These are phyloP conservation scores for Danaus chrysippus DNA, from an alignment of 2,888 invertebrate genomes.

Conservation along the genomic window DNA sequence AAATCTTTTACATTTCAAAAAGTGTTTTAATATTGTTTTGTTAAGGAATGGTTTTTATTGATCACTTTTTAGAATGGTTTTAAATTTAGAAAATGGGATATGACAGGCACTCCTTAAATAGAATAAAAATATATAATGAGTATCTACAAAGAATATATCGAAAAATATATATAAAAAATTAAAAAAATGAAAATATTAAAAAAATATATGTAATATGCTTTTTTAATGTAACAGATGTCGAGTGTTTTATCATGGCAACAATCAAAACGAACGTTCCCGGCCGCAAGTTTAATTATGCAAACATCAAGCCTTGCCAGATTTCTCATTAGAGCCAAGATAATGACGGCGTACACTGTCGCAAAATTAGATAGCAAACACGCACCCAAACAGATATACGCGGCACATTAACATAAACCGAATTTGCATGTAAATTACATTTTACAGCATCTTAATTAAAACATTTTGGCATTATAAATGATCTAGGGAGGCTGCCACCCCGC, in stretches of 20 bases:
- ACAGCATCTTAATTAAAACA: constrained; percentile 81
- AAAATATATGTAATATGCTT: neutral
- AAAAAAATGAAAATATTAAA: neutral
- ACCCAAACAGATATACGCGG: constrained; percentile 79
- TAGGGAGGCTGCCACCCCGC: constrained; percentile 61
- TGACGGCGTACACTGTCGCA: constrained; percentile 79
- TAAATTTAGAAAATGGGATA: too few relatives aligned
- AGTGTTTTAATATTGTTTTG: too few relatives aligned
- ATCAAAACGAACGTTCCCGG: constrained; percentile 71
- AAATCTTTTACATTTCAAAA: too few relatives aligned
- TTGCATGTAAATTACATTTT: constrained; percentile 81
- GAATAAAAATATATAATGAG: too few relatives aligned
- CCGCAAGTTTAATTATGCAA: constrained; percentile 78
- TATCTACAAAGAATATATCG: too few relatives aligned
- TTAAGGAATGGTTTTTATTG: too few relatives aligned
- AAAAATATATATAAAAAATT: too few relatives aligned
- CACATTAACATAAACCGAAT: constrained; percentile 81
- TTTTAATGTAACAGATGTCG: constrained; percentile 43
- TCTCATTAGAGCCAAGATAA: constrained; percentile 79
- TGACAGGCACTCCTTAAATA: too few relatives aligned
- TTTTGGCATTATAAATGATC: constrained; percentile 81
- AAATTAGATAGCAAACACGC: constrained; percentile 79
- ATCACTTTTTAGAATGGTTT: too few relatives aligned
- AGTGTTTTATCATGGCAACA: constrained; percentile 73
- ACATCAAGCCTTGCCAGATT: constrained; percentile 79